A percentile compares a stretch with the other conserved stretches of the same genome.
Conservation (phyloP, 2,888 invertebrate species). For the Erannis defoliaria region DNA sequence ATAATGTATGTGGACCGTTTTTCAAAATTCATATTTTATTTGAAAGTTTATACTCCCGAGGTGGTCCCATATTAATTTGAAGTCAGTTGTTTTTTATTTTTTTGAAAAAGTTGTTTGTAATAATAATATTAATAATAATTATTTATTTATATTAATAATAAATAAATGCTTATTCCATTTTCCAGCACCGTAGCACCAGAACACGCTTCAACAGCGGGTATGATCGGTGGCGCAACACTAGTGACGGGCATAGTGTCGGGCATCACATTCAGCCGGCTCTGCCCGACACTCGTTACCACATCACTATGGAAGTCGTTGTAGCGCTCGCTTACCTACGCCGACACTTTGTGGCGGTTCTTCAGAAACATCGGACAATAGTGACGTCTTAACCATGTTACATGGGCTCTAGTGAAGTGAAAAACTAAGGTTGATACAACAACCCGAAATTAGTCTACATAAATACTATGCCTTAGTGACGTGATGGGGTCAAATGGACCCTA, state of each 20-base stretch:
- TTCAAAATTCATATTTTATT: no score
- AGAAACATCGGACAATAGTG: conserved; percentile 48
- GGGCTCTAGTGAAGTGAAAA: background rate
- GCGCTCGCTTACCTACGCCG: conserved; percentile 60
- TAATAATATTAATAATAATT: no score
- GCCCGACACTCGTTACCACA: conserved; percentile 87
- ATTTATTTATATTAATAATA: no score
- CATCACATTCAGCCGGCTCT: conserved; percentile 90
- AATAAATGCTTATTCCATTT: no score
- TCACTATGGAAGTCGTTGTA: conserved; percentile 62
- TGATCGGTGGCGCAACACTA: conserved; percentile 97
- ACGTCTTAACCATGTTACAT: background rate
- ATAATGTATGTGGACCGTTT: no score
- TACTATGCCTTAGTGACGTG: conserved; percentile 9
- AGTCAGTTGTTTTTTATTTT: no score
- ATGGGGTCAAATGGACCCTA: background rate
- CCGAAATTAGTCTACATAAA: background rate
- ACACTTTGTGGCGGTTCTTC: conserved; percentile 62
- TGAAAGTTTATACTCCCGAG: no score
- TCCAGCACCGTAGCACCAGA: conserved; percentile 93
- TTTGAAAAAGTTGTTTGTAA: no score
- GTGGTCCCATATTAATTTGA: no score
- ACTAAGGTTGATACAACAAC: background rate
- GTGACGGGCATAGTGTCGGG: conserved; percentile 96
- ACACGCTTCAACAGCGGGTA: conserved; percentile 95